A percentile compares a stretch with the other conserved stretches of the same genome.
Conservation (phyloP, 2,113 vertebrate genomes). For the Amazona vittata region DNA sequence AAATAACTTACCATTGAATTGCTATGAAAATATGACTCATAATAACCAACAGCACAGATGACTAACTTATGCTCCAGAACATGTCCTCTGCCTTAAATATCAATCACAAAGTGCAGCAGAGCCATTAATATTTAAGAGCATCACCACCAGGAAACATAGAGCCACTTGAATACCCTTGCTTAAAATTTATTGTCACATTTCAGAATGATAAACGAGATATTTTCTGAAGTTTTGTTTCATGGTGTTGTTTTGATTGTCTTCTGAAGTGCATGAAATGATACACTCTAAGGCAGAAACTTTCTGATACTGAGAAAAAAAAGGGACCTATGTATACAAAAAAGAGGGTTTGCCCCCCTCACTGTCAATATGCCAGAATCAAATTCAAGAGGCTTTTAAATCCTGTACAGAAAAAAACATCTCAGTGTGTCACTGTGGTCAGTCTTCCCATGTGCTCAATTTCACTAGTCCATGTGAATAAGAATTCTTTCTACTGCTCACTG, state of each 20-base stretch:
- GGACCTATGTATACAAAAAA: background rate
- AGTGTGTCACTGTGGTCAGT: background rate
- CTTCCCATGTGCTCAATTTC: background rate
- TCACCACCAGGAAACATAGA: fast-evolving
- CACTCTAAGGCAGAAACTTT: background rate
- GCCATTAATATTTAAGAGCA: constrained; percentile 1
- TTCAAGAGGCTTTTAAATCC: background rate
- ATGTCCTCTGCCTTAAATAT: background rate
- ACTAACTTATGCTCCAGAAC: background rate
- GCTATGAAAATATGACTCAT: background rate
- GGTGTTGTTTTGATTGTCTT: background rate
- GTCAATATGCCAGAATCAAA: background rate
- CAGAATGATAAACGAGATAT: background rate
- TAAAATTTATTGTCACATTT: background rate
- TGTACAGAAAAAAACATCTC: background rate
- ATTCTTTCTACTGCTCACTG: background rate
- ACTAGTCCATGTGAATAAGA: background rate
- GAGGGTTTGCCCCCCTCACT: background rate
- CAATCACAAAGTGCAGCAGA: background rate
- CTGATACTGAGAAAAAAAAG: background rate
- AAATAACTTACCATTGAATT: background rate
- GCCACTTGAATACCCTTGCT: background rate
- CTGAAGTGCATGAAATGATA: background rate
- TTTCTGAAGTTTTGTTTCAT: background rate
- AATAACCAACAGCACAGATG: background rate